Evolutionary conservation across 2,888 invertebrate species (phyloP).

Genomic region (Drosophila mettleri): DNA sequence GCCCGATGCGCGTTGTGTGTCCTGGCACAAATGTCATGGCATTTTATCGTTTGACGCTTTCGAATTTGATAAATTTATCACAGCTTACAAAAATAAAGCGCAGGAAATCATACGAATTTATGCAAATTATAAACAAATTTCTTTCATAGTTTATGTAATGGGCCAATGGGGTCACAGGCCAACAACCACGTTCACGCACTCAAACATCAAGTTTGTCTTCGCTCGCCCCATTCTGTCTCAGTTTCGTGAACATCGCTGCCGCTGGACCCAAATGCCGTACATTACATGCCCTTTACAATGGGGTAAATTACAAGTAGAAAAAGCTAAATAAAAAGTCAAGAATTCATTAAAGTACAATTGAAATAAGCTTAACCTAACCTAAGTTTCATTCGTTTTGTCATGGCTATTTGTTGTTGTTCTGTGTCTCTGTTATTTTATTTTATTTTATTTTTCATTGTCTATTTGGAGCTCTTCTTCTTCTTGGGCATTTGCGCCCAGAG

Average conservation of each 20-base stretch:
- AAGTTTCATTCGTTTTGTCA: constrained; percentile 61
- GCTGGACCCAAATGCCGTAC: constrained; percentile 21
- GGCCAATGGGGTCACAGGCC: constrained; percentile 17
- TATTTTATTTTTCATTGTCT: constrained; percentile 31
- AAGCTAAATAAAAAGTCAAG: constrained; percentile 61
- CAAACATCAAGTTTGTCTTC: constrained; percentile 67
- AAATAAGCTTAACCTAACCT: constrained; percentile 68
- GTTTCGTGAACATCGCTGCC: constrained; percentile 57
- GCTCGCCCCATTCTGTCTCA: constrained; percentile 61
- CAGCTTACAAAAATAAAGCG: constrained; percentile 74
- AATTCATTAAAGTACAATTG: constrained; percentile 61
- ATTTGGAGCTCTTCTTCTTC: constrained; percentile 75
- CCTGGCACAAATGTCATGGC: constrained; percentile 35
- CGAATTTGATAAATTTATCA: constrained; percentile 78
- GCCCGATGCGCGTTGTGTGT: constrained; percentile 63
- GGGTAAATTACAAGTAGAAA: constrained; percentile 55
- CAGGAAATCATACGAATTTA: constrained; percentile 61
- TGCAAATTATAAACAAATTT: constrained; percentile 58
- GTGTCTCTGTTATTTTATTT: not conserved
- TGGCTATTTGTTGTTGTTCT: constrained; percentile 25
- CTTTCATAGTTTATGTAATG: constrained; percentile 57
- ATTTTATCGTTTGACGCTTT: constrained; percentile 76
- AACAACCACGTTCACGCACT: constrained; percentile 58
- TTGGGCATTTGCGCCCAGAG: constrained; percentile 87
- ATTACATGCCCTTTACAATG: constrained; percentile 59